Evolutionary conservation across 2,113 vertebrate genomes (phyloP), one percentile per base, ranked within the genome.

Genomic region (Lanius ludovicianus): DNA sequence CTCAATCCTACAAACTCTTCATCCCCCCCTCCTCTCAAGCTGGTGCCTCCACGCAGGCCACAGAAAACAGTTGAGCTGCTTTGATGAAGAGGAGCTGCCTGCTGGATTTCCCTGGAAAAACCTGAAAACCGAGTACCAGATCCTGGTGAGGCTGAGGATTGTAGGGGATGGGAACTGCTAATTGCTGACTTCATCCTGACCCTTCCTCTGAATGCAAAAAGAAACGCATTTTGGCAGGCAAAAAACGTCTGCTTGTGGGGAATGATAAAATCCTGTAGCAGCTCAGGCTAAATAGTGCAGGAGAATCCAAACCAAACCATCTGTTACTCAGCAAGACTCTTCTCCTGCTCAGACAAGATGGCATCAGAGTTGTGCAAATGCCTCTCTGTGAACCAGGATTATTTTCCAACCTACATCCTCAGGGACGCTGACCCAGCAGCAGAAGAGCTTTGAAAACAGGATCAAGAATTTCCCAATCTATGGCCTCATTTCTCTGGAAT

Each of bases 281-380:
- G 87, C 88, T 90, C 69, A 82, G 73, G 87, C 86, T 90, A 42
- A 87, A 69, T 10, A 90, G 76, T 8, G 47, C 53, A 68, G 6
- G 6, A 83, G 69, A 53, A 92, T 63, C 69, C 78, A 93, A 97
- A 82, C 31, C 74, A 87, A 96, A 95, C 93, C 93, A 90, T 37
- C 64, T 84, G 90, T 86, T 86, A 53, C 95, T 68, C 92, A 91
- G 87, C 94, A 91, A 95, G 94, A 44, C 67, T 80, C 92, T 84
- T 8, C 77, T 73, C 89, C 81, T 2, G 7, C 89, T 75, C 15
- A 94, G 90, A 81, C 79, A 73, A n/a, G 93, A 93, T 93, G 95
- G 92, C 92, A 96, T 96, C 95, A 60, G 52, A 52, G 63, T 8
- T 4, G 25, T 47, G 79, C 56, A 55, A 75, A 68, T 0, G 20